Evolutionary conservation across 2,888 invertebrate genomes (phyloP), one percentile per base, ranked within the genome.

Genomic region (Cylloceria caligata): DNA sequence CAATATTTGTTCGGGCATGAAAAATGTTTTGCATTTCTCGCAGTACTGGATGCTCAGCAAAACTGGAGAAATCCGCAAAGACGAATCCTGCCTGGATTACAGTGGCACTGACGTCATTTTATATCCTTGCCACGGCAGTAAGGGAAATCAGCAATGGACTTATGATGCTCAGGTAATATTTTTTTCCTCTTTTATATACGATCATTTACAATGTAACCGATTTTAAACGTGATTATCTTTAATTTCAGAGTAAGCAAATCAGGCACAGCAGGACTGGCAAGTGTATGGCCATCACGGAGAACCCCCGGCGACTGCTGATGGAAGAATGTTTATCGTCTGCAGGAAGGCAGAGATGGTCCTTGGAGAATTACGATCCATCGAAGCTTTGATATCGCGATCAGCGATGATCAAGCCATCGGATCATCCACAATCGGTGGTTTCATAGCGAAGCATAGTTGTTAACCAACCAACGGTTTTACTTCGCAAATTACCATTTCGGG

Each of bases 31-130:
- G 5, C 27, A 47, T 83, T 83, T 78, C 83, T 94, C 94, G 86
- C 94, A 99, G 99, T 99, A 98, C 93, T 99, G 99, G 98, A 97
- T 99, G 97, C 95, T 98, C 92, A 98, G 98, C 91, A 98, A 98
- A 94, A 95, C 95, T 83, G 99, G 99, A 47, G 99, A 99, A 93
- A 98, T 99, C 87, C 95, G 99, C 72, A 94, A 99, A 87, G 99
- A 99, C 93, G 98, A 99, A 93, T 96, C 97, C 74, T 99, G 99
- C 91, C 94, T 99, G 89, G 99, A 99, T 93, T 99, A 97, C 93
- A 98, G 98, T 81, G 99, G 99, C 67, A 96, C 96, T 89, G 98
- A 98, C 88, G 98, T 98, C 83, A 96, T 98, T 86, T 94, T 98
- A 72, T 98, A 98, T 93, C 97, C 97, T 30, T 98, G 98, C 91